These are phyloP conservation scores for Rhinolophus sinicus DNA, from an alignment of 2,113 vertebrate genomes.

Conservation along the genomic window DNA sequence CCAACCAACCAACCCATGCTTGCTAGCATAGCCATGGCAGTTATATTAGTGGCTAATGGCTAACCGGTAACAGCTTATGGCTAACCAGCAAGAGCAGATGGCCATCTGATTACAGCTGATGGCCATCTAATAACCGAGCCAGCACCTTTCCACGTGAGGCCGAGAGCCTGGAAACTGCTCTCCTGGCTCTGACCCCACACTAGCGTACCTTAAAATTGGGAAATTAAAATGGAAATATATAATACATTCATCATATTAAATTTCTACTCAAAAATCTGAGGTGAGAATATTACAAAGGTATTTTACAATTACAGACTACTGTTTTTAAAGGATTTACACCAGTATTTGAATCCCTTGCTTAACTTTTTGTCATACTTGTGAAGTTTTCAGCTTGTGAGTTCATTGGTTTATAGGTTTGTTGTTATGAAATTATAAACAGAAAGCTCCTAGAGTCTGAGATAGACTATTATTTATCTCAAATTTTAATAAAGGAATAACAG, in stretches of 20 bases:
- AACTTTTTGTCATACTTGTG: not conserved
- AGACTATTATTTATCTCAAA: not conserved
- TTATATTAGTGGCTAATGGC: too few species aligned
- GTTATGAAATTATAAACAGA: not conserved
- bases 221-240: slow-evolving; percentile 1
- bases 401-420: not conserved
- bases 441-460: not conserved
- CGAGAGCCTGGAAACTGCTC: too few species aligned
- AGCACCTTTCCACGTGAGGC: too few species aligned
- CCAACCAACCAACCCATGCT: too few species aligned
- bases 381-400: not conserved
- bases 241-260: not conserved
- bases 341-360: not conserved
- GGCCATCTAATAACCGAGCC: too few species aligned
- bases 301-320: not conserved
- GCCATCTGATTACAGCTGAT: too few species aligned
- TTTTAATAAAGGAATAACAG: not conserved
- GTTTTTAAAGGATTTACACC: not conserved
- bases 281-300: not conserved
- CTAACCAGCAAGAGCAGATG: too few species aligned
- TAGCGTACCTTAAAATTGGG: not conserved
- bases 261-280: not conserved
- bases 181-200: too few species aligned
- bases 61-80: too few species aligned
- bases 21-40: too few species aligned